Base-by-base conservation (phyloP, 2,888 invertebrate genomes). In the Microctonus hyperodae region DNA sequence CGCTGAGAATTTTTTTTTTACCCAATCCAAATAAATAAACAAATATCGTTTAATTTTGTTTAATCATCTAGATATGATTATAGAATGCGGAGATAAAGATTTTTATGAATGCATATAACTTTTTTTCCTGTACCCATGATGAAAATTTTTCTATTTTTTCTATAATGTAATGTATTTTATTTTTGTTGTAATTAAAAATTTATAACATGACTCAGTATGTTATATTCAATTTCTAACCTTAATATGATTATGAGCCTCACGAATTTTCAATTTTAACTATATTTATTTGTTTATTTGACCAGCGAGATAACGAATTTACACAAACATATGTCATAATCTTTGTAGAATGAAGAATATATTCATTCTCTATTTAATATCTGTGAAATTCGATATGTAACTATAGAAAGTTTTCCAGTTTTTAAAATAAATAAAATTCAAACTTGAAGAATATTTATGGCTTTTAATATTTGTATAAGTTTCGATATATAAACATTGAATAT, bases 211-310 rank as follows among this genome's bases (percentile, higher is more conserved):
- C 63, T 63, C 65, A 66, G 64, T 70, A 68, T 64, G 56, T 68
- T 72, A 67, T 75, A 74, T 74, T 44, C 16, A 9, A n/a, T 74
- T 31, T 33, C 68, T 70, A 74, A 40, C 75, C 75, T 66, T 75
- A 75, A 77, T 73, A 76, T 62, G 61, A 62, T 65, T 57, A 58
- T 66, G 60, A 67, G 69, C 69, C 23, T 25, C 25, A 25, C 11
- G n/a, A 11, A 1, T 23, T 11, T 25, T 51, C 25, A 31, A 22
- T 51, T 65, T 51, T 50, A 28, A 37, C 57, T 53, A 62, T 37
- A 57, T 65, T 68, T 68, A 60, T 65, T 35, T 59, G 48, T 35
- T 31, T 22, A 22, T 37, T n/a, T 28, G 51, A 25, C 56, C 60
- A 56, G 10, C 48, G 20, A 44, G 9, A 44, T 44, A 7, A 44